Base-by-base conservation (phyloP, 1,140 invertebrate species). In the Papilio dardanus region DNA sequence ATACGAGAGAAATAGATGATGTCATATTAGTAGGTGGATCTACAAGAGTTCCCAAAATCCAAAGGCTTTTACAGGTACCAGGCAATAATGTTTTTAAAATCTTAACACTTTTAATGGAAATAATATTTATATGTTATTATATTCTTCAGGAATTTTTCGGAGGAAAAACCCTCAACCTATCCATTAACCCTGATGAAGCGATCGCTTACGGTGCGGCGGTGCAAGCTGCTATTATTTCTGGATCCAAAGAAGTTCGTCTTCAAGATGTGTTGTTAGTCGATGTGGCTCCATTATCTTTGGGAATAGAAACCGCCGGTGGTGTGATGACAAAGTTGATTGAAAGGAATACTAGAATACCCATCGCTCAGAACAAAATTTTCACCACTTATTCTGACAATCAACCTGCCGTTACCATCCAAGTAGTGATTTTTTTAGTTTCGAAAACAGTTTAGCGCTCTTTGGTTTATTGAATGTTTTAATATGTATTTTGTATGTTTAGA, bases 181-280 rank as follows among this genome's bases (percentile, higher is more conserved):
- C 95, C 10, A 97, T 97, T 40, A 97, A 97, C 84, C 97, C 97
- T 4, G 97, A 98, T 83, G 97, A 98, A 88, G 96, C 96, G 3
- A 95, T 96, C 3, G 96, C 96, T 4, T 96, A 96, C 79, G 96
- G 96, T 5, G 96, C 96, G 6, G 96, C 96, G 3, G 95, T 97
- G 0, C 96, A 98, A 86, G 97, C 97, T 50, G 96, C 96, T 16
- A 96, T 97, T 76, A 85, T 97, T 0, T 95, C 93, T 2, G 96
- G 96, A 21, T 95, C 96, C 86, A 94, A 94, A 58, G 97, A 93
- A 94, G 96, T 93, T 8, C 88, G 95, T 50, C 95, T 97, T 74
- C 96, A 97, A 93, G 97, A 98, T 86, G 95, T 97, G 2, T 85
- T 97, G 1, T 88, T 97, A 5, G 95, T 97, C 2, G 96, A 97